phyloP scores from a whole-genome alignment of 2,113 vertebrate species.

The Elaphurus davidianus region DNA sequence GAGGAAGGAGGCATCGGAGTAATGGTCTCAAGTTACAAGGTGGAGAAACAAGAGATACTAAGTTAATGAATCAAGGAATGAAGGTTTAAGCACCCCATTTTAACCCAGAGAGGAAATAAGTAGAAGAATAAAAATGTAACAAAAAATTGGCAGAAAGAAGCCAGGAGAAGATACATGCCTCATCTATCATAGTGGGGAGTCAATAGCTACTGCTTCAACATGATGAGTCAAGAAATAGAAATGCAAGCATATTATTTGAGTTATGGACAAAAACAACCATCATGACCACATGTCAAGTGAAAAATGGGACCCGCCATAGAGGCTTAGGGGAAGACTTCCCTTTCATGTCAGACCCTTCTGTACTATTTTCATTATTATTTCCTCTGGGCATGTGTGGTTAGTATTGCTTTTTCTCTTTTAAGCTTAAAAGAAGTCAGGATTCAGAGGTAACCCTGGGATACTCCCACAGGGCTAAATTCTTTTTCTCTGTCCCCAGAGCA shows the following conservation, averaged over 20 bases:
- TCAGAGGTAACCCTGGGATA: background rate
- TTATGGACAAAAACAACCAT: background rate
- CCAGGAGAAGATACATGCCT: background rate
- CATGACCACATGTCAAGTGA: background rate
- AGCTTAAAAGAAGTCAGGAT: background rate
- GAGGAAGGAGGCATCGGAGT: no score
- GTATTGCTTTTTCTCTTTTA: background rate
- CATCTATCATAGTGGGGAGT: background rate
- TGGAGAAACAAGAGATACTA: background rate
- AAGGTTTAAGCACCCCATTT: background rate
- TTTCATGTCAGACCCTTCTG: background rate
- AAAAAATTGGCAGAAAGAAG: slow-evolving; percentile 28
- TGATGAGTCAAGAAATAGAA: slow-evolving; percentile 29
- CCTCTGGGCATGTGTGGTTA: background rate
- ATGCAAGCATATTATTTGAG: slow-evolving; percentile 2
- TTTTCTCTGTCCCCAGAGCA: background rate
- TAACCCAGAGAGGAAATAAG: slow-evolving; percentile 24
- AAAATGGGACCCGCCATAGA: background rate
- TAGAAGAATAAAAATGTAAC: slow-evolving; percentile 39
- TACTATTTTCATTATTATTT: background rate
- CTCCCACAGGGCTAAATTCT: background rate
- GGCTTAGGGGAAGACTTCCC: background rate
- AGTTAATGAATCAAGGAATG: background rate
- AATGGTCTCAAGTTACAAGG: background rate
- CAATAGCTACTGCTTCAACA: background rate